These are phyloP conservation scores for Ailurus styani DNA, from an alignment of 2,113 vertebrate species.

Conservation along the genomic window DNA sequence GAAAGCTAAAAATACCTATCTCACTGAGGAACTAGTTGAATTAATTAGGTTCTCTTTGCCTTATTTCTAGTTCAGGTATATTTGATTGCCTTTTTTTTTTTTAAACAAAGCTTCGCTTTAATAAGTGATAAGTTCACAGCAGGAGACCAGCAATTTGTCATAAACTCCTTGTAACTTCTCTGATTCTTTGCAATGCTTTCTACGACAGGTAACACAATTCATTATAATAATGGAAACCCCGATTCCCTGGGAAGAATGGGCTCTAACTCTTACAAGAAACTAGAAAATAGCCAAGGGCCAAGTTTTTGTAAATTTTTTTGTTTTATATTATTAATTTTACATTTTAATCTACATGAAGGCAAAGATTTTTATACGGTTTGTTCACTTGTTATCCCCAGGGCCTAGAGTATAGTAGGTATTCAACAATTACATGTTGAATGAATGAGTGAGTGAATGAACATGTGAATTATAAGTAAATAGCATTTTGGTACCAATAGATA, in stretches of 20 bases:
- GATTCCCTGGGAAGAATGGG: not conserved
- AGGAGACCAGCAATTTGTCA: not conserved
- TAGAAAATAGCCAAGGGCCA: not conserved
- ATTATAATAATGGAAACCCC: not conserved
- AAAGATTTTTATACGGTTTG: not conserved
- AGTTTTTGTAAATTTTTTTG: not conserved
- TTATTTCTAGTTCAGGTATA: not conserved
- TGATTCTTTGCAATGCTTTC: not conserved
- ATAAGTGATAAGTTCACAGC: not conserved
- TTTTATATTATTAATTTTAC: not conserved
- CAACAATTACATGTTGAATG: not conserved
- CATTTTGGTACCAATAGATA: not conserved
- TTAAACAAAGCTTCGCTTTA: not conserved
- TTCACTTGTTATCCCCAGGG: not conserved
- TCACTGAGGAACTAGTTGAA: not conserved
- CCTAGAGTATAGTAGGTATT: not conserved
- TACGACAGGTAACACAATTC: not conserved
- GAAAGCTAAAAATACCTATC: constrained; percentile 21
- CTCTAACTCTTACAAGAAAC: not conserved
- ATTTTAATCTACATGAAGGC: not conserved
- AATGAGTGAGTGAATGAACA: not conserved
- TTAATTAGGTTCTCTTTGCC: not conserved
- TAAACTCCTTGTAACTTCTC: not conserved
- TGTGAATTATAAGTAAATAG: not conserved
- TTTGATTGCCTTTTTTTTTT: not conserved